A percentile compares a stretch with the other conserved stretches of the same genome.
These are phyloP conservation scores for Acanthosoma haemorrhoidale DNA, from an alignment of 2,888 invertebrate genomes.

Conservation along the genomic window DNA sequence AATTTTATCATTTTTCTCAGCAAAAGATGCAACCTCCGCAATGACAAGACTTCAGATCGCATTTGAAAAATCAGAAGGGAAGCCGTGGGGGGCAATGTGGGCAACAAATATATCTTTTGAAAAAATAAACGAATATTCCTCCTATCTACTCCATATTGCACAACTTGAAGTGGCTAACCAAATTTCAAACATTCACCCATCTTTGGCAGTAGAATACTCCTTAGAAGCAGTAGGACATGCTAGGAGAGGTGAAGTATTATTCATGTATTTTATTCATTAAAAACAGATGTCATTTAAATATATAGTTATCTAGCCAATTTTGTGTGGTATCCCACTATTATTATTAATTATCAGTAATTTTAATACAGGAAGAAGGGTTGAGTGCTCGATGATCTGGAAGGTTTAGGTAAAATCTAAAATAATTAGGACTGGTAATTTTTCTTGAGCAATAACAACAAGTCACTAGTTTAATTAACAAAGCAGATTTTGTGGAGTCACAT, in stretches of 20 bases:
- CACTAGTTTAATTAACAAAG: too few relatives aligned
- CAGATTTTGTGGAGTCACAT: too few relatives aligned
- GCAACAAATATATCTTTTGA: not conserved
- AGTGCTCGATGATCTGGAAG: too few relatives aligned
- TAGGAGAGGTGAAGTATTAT: not conserved
- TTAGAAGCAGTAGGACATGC: not conserved
- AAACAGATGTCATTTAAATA: too few relatives aligned
- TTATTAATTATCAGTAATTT: too few relatives aligned
- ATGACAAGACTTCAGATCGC: not conserved
- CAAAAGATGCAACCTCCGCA: not conserved
- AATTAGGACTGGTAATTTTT: too few relatives aligned
- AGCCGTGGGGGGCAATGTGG: conserved; percentile 15
- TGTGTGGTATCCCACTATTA: too few relatives aligned
- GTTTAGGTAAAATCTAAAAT: too few relatives aligned
- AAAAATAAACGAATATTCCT: not conserved
- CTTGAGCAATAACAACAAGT: too few relatives aligned
- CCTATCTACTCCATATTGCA: conserved; percentile 2
- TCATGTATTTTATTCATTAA: not conserved
- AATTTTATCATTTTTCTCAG: not conserved
- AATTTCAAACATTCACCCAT: not conserved
- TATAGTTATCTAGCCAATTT: too few relatives aligned
- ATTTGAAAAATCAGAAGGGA: not conserved
- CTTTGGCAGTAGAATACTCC: not conserved
- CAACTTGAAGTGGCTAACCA: not conserved
- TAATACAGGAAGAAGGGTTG: too few relatives aligned